A percentile compares a stretch with the other conserved stretches of the same genome.
phyloP scores from a whole-genome alignment of 2,113 vertebrate species.

The Numida meleagris region DNA sequence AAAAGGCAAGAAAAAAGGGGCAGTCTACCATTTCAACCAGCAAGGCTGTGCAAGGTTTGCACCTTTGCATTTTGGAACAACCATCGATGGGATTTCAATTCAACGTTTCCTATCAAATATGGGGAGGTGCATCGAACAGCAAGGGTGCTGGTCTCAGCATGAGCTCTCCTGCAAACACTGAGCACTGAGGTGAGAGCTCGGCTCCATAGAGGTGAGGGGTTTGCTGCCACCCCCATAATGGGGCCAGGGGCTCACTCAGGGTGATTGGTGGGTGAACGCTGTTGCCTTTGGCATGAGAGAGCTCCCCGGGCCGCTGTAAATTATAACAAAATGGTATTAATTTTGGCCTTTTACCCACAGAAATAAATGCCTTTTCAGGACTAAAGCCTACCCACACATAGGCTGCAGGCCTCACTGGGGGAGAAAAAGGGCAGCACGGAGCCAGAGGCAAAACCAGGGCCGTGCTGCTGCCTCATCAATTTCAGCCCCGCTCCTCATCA shows the following conservation, averaged over 20 bases:
- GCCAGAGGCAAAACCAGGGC: neutral
- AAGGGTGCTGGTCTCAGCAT: neutral
- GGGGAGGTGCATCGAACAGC: neutral
- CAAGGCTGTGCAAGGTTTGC: neutral
- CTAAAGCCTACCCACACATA: neutral
- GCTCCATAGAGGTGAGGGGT: neutral
- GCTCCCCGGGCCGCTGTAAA: conserved; percentile 16
- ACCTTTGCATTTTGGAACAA: neutral
- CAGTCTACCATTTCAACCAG: neutral
- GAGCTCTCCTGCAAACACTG: neutral
- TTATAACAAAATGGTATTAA: conserved; percentile 31
- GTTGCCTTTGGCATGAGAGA: conserved; percentile 40
- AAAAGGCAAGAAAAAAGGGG: neutral
- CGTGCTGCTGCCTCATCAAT: conserved; percentile 25
- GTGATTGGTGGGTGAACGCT: neutral
- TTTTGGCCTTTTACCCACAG: conserved; percentile 45
- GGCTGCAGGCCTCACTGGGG: neutral
- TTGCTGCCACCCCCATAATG: neutral
- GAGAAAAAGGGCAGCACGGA: neutral
- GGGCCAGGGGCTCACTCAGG: neutral
- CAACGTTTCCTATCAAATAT: neutral
- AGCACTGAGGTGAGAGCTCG: neutral
- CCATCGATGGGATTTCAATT: neutral
- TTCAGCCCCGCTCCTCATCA: neutral
- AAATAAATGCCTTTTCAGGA: neutral